These are phyloP conservation scores for Balearica regulorum DNA, from an alignment of 2,797 vertebrate species.

Conservation along the genomic window DNA sequence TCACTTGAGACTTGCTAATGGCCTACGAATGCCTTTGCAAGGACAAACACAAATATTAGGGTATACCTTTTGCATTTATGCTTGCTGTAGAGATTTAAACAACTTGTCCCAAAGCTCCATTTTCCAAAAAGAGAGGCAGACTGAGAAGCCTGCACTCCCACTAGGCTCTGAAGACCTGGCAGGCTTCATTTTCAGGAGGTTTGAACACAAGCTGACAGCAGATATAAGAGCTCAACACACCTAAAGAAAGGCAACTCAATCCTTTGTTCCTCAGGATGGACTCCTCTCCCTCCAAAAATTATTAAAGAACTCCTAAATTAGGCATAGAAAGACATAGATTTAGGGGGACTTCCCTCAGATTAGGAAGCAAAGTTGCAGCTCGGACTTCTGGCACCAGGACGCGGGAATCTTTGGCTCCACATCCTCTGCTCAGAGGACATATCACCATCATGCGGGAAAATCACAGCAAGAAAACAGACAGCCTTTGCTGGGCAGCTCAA, in stretches of 20 bases:
- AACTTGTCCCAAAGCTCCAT: not conserved
- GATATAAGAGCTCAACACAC: not conserved
- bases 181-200: not conserved
- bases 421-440: not conserved
- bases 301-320: not conserved
- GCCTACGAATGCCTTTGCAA: not conserved
- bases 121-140: not conserved
- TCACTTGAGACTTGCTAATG: not conserved
- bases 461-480: not conserved
- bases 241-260: not conserved
- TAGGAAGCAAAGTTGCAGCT: not conserved
- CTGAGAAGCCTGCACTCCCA: not conserved
- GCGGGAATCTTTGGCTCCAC: not conserved
- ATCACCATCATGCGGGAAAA: not conserved
- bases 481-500: not conserved
- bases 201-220: not conserved
- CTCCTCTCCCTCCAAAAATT: not conserved
- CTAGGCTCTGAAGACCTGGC: not conserved
- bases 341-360: not conserved
- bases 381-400: not conserved
- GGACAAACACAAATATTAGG: not conserved
- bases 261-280: not conserved
- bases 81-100: not conserved
- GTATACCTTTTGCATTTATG: not conserved
- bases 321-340: not conserved